Conservation (phyloP, 1,140 invertebrate species). For the Meloidogyne chitwoodi region DNA sequence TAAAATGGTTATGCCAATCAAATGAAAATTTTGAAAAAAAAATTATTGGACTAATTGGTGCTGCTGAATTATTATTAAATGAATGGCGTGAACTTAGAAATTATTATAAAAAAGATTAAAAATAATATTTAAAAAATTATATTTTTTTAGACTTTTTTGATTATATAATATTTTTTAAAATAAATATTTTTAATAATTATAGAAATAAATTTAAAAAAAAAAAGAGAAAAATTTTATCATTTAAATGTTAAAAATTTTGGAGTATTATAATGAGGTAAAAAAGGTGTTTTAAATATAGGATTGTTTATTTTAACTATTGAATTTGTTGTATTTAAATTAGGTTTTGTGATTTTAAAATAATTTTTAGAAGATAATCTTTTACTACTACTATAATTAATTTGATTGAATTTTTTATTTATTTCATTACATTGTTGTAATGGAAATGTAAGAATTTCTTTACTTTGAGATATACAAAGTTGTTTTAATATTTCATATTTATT, state of each 20-base stretch:
- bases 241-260: background rate
- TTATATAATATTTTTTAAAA: no score
- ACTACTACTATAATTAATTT: no score
- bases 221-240: background rate
- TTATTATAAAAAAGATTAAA: background rate
- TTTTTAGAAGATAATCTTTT: background rate
- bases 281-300: background rate
- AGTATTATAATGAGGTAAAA: background rate
- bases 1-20: slow-evolving; percentile 13
- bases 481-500: background rate
- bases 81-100: slow-evolving; percentile 18
- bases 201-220: background rate
- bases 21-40: slow-evolving; percentile 12
- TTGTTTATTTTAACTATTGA: background rate
- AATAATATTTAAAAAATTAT: background rate
- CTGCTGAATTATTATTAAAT: slow-evolving; percentile 13
- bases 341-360: background rate
- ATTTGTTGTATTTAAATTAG: background rate
- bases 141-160: background rate
- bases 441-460: background rate
- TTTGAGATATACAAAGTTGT: background rate
- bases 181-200: no score
- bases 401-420: background rate
- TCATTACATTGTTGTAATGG: background rate
- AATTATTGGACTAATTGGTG: slow-evolving; percentile 13